Conservation (phyloP, 2,113 vertebrate genomes). For the Myotis yumanensis region DNA sequence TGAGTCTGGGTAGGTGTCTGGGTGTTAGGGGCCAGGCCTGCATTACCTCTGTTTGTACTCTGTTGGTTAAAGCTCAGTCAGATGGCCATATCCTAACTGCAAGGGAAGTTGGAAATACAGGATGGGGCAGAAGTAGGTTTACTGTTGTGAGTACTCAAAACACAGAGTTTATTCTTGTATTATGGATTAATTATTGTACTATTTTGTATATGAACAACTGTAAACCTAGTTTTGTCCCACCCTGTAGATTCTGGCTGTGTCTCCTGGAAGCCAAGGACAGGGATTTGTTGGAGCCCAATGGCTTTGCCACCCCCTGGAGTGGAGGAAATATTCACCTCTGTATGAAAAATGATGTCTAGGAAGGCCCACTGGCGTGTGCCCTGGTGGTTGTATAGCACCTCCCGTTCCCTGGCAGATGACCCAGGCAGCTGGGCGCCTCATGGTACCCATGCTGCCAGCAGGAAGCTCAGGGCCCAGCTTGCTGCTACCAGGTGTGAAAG, state of each 20-base stretch:
- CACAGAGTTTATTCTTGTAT: background rate
- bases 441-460: accelerated
- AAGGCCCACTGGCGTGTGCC: background rate
- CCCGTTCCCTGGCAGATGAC: background rate
- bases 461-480: background rate
- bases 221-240: background rate
- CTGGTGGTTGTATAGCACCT: background rate
- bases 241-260: background rate
- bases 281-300: background rate
- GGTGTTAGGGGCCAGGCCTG: background rate
- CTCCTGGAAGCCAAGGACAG: background rate
- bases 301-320: background rate
- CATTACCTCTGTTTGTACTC: background rate
- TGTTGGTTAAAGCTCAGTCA: background rate
- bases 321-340: background rate
- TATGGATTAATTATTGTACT: background rate
- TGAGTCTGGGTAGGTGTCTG: background rate
- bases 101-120: background rate
- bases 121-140: background rate
- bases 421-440: background rate
- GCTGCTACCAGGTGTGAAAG: background rate
- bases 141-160: background rate
- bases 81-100: too few species aligned
- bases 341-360: background rate
- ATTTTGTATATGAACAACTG: background rate